These are phyloP conservation scores for Lasiurus cinereus DNA, from an alignment of 2,113 vertebrate species.

Conservation along the genomic window DNA sequence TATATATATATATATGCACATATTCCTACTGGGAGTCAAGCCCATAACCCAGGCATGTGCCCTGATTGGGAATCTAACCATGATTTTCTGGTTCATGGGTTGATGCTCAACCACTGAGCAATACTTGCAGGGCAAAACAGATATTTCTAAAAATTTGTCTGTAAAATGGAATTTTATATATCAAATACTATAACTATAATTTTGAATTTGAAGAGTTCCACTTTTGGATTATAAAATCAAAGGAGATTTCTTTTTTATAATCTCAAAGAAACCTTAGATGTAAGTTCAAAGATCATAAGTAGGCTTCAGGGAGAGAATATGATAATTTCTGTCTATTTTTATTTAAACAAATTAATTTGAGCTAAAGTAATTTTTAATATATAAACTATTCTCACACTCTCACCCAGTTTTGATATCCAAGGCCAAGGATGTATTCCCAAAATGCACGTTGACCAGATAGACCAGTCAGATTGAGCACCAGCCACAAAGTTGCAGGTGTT, in stretches of 20 bases:
- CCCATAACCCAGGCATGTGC: too few relatives aligned
- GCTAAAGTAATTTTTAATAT: background rate
- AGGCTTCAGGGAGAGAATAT: background rate
- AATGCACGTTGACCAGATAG: background rate
- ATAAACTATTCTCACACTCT: background rate
- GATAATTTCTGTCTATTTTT: conserved; percentile 1
- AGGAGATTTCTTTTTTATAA: background rate
- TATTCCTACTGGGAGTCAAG: too few relatives aligned
- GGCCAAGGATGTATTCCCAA: background rate
- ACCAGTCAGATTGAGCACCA: background rate
- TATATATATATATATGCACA: too few relatives aligned
- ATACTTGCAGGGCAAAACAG: background rate
- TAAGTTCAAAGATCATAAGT: background rate
- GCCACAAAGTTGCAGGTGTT: background rate
- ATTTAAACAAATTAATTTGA: background rate
- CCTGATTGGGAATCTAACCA: too few relatives aligned
- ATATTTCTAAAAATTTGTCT: conserved; percentile 23
- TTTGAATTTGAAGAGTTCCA: background rate
- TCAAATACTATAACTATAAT: background rate
- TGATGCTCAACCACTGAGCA: too few relatives aligned
- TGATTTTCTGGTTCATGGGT: too few relatives aligned
- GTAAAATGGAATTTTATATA: background rate
- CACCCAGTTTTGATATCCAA: background rate
- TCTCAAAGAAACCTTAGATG: background rate
- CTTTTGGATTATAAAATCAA: conserved; percentile 21